A percentile compares a stretch with the other conserved stretches of the same genome.
Evolutionary conservation across 2,888 invertebrate genomes (phyloP).

Genomic region (Dolichopus griseipennis): DNA sequence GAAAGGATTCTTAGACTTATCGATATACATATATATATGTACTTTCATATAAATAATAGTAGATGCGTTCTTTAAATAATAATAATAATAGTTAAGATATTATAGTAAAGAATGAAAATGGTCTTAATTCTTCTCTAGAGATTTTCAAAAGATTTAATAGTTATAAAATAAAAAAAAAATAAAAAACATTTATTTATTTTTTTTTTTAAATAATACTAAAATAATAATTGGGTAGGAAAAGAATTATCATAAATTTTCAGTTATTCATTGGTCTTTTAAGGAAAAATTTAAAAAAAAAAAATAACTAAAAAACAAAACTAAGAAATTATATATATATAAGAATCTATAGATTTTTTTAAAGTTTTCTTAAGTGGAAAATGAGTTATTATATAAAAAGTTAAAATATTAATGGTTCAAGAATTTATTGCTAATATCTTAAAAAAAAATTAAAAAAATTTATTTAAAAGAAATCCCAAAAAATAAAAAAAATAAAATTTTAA

Average conservation of each 20-base stretch:
- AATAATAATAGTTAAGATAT: not conserved
- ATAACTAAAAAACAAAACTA: not conserved
- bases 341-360: not conserved
- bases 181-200: too few species aligned
- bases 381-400: not conserved
- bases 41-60: not conserved
- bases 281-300: not conserved
- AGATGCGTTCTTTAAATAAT: not conserved
- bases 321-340: too few species aligned
- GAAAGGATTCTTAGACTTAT: not conserved
- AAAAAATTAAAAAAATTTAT: too few species aligned
- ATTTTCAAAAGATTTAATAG: constrained; percentile 22
- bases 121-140: constrained; percentile 28
- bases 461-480: too few species aligned
- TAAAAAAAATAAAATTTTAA: too few species aligned
- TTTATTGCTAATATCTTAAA: too few species aligned
- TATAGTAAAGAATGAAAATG: constrained; percentile 13
- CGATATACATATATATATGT: not conserved
- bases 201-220: too few species aligned
- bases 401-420: not conserved
- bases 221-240: too few species aligned
- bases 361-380: not conserved
- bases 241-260: not conserved
- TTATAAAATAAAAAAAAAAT: not conserved
- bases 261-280: not conserved